phyloP scores from a whole-genome alignment of 2,797 vertebrate genomes.

The Toxotes lorentzi region DNA sequence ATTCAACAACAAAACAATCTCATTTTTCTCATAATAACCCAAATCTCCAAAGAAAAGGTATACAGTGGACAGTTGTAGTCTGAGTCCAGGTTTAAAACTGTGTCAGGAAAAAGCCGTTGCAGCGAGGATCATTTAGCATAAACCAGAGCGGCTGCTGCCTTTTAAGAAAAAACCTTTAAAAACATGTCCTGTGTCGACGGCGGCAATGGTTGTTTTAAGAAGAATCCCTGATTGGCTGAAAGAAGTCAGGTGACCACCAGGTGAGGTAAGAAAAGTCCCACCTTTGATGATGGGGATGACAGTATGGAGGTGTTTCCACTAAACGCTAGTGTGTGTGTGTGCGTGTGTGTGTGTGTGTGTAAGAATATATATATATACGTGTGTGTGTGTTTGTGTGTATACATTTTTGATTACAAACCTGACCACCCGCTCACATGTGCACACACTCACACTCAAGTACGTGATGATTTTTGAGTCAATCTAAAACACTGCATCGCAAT shows the following conservation, averaged over 20 bases:
- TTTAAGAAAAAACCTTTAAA: constrained; percentile 76
- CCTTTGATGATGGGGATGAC: constrained; percentile 75
- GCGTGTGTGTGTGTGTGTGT: constrained; percentile 42
- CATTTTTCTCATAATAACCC: constrained; percentile 68
- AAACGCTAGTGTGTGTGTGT: constrained; percentile 63
- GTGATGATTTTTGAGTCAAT: constrained; percentile 73
- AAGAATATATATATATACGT: constrained; percentile 3
- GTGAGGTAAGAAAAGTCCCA: constrained; percentile 86
- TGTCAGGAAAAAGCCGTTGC: constrained; percentile 65
- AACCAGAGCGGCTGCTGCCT: constrained; percentile 73
- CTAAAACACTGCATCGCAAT: constrained; percentile 70
- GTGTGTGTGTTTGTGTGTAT: constrained; percentile 56
- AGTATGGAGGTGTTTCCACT: constrained; percentile 73
- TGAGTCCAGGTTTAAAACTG: constrained; percentile 75
- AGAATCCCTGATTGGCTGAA: constrained; percentile 91
- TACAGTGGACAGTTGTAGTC: constrained; percentile 70
- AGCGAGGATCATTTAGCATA: constrained; percentile 62
- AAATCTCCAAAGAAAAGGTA: constrained; percentile 67
- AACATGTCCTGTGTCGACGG: constrained; percentile 79
- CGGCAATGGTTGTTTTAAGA: constrained; percentile 83
- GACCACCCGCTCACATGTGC: constrained; percentile 68
- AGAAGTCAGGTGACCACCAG: constrained; percentile 88
- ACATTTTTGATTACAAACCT: constrained; percentile 73
- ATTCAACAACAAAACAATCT: constrained; percentile 68
- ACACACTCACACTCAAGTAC: constrained; percentile 66